These are phyloP conservation scores for Sebastes hubbsi DNA, from an alignment of 2,797 vertebrate genomes.

Conservation along the genomic window DNA sequence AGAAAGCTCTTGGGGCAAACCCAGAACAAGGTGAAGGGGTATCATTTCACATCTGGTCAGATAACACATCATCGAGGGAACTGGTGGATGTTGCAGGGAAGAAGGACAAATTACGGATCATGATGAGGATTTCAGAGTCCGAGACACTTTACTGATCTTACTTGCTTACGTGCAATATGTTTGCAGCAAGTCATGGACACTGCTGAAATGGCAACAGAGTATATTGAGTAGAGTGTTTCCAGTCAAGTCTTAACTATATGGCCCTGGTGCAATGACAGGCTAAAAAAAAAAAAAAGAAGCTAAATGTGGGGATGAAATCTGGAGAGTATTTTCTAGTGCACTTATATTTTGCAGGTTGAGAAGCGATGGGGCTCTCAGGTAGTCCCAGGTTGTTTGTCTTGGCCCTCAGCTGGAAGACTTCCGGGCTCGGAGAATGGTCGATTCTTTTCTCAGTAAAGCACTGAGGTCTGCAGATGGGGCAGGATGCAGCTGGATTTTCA, in stretches of 20 bases:
- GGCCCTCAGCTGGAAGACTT: constrained; percentile 5
- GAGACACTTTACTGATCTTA: background rate
- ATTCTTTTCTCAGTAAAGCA: constrained; percentile 24
- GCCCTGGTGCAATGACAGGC: background rate
- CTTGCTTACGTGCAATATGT: background rate
- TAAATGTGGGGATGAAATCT: background rate
- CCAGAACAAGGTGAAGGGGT: background rate
- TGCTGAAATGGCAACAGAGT: background rate
- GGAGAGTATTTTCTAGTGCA: background rate
- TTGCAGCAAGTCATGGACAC: background rate
- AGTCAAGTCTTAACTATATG: background rate
- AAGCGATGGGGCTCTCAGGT: background rate
- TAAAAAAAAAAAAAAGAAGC: background rate
- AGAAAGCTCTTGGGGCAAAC: background rate
- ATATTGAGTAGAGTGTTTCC: background rate
- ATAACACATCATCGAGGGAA: background rate
- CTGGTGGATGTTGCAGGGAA: background rate
- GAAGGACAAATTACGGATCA: background rate
- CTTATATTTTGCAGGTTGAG: background rate
- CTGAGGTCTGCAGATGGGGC: constrained; percentile 33
- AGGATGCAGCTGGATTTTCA: constrained; percentile 52
- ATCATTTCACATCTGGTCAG: background rate
- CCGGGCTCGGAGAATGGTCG: constrained; percentile 3
- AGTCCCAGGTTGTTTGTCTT: constrained; percentile 2
- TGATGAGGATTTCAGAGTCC: too few relatives aligned